Base-by-base conservation (phyloP, 2,888 invertebrate species). In the Sinhomidia bicolor region DNA sequence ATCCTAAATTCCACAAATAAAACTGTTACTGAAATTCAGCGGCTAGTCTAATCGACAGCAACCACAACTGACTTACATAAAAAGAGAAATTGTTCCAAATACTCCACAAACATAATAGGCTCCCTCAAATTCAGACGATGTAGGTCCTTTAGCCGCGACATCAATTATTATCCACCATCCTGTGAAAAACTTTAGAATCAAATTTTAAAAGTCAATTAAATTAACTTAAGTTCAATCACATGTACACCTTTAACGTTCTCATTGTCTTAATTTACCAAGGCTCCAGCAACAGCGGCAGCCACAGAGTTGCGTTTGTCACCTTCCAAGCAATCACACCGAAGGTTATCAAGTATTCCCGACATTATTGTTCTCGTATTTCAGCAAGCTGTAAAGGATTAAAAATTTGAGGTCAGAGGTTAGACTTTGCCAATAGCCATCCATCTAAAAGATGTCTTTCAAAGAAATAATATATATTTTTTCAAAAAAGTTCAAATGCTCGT, bases 131-230 rank as follows among this genome's bases (percentile, higher is more conserved):
- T 95, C 93, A 29, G 91, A 89, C 80, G 93, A 62, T 7, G 47
- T 32, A 7, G 89, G 95, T 47, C 95, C 94, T 0, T 96, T 95
- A 93, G 97, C 96, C 23, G 96, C 96, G 0, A 97, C 96, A 94
- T 99, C 99, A 92, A 99, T 99, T 90, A 99, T 96, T 90, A 98
- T 96, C 99, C 99, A 99, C 99, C 99, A 99, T 78, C 99, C 99
- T 92, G 96, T 94, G 93, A 98, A 99, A 94, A 99, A 99, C 98
- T 98, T 93, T 4, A 41, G n/a, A n/a, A n/a, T n/a, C n/a, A n/a
- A n/a, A n/a, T n/a, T n/a, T n/a, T n/a, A n/a, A n/a, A n/a, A n/a
- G n/a, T n/a, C n/a, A n/a, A n/a, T n/a, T n/a, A n/a, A n/a, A n/a
- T n/a, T n/a, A n/a, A n/a, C n/a, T n/a, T n/a, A n/a, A n/a, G n/a